Base-by-base conservation (phyloP, 1,140 invertebrate species). In the Epicauta chinensis region DNA sequence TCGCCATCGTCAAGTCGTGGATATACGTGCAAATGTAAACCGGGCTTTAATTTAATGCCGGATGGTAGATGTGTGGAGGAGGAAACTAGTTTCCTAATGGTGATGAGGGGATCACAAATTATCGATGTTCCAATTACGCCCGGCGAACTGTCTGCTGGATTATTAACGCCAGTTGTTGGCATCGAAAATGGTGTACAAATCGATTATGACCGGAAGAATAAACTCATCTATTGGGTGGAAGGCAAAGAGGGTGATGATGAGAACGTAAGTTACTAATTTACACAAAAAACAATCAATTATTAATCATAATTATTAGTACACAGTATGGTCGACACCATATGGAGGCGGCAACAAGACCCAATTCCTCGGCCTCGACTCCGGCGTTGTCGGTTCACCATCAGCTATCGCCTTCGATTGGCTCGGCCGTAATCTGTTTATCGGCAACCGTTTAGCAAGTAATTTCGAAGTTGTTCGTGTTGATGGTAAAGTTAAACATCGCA, bases 331-430 rank as follows among this genome's bases (percentile, higher is more conserved):
- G 15, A 90, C 89, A 56, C 84, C 86, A 1, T 84, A 96, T 40
- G 84, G 83, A 37, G 91, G 90, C 10, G 91, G 91, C 2, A 96
- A 96, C 58, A 84, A 84, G 66, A 89, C 87, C 0, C 83, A 89
- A 62, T 89, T 97, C 65, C 77, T 94, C 0, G 82, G 81, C 62
- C 62, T 79, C 0, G 86, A 91, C 50, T 80, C 80, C 4, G 91
- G 92, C 5, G 81, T 97, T 23, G 85, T 97, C 16, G 94, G 95
- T 0, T 84, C 91, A 0, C 91, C 94, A 0, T 91, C 91, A 36
- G 82, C 89, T 1, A 82, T 98, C 23, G 94, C 94, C 0, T 89
- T 97, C 65, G 96, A 98, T 67, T 98, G 95, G 94, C 76, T 98
- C 17, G 93, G 94, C 6, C 75, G 93, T 32, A 99, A 98, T 72